phyloP scores from a whole-genome alignment of 2,113 vertebrate genomes.

The Calidris pygmaea region DNA sequence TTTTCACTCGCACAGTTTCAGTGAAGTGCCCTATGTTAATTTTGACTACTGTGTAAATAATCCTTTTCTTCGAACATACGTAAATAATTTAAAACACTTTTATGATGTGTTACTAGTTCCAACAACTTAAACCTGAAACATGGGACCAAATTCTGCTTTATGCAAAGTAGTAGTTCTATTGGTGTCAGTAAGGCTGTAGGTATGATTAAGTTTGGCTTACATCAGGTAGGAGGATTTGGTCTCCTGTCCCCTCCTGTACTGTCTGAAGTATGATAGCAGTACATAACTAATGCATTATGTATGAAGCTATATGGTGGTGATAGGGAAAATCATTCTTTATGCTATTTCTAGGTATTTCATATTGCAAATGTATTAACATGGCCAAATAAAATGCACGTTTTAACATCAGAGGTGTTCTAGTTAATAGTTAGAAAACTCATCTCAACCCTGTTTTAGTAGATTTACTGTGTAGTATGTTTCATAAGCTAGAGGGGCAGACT shows the following conservation, averaged over 20 bases:
- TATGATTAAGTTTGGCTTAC: slow-evolving; percentile 34
- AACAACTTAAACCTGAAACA: background rate
- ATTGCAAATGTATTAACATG: slow-evolving; percentile 23
- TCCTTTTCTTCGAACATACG: background rate
- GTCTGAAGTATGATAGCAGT: slow-evolving; percentile 13
- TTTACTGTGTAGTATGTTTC: slow-evolving; percentile 12
- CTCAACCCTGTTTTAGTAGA: slow-evolving; percentile 29
- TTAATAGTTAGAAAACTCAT: slow-evolving; percentile 41
- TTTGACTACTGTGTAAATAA: background rate
- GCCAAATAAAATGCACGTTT: slow-evolving; percentile 31
- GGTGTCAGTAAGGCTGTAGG: background rate
- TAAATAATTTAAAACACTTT: background rate
- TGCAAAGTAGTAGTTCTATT: background rate
- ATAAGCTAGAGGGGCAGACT: background rate
- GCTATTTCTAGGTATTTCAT: slow-evolving; percentile 15
- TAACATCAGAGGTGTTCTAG: slow-evolving; percentile 24
- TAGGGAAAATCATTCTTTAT: slow-evolving; percentile 27
- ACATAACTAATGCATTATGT: slow-evolving; percentile 38
- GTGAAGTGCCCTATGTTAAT: background rate
- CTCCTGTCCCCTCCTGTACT: background rate
- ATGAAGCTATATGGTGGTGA: slow-evolving; percentile 1
- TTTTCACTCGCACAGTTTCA: background rate
- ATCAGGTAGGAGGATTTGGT: slow-evolving; percentile 27
- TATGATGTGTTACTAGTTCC: background rate
- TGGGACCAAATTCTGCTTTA: background rate